These are phyloP conservation scores for Cyanoramphus novaezelandiae DNA, from an alignment of 2,113 vertebrate genomes.

Conservation along the genomic window DNA sequence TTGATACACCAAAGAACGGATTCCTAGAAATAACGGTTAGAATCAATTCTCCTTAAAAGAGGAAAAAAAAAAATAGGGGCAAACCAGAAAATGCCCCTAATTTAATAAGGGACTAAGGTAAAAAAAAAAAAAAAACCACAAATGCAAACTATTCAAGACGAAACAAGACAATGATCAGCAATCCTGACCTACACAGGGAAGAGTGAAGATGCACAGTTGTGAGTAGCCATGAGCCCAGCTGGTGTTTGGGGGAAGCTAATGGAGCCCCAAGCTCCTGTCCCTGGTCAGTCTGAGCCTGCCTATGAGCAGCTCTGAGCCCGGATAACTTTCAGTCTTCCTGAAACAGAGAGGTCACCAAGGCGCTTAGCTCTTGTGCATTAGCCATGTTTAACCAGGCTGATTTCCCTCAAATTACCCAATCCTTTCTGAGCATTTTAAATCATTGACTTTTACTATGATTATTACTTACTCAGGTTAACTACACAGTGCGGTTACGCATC, in stretches of 20 bases:
- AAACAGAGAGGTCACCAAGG: neutral
- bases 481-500: neutral
- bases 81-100: neutral
- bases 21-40: neutral
- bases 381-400: neutral
- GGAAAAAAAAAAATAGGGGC: neutral
- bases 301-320: neutral
- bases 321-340: neutral
- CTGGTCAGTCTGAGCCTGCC: neutral
- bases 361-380: neutral
- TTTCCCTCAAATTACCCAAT: neutral
- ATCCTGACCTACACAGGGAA: neutral
- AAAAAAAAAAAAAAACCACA: neutral
- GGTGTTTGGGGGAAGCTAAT: neutral
- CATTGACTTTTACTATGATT: neutral
- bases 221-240: rapidly evolving
- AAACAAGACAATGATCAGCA: neutral
- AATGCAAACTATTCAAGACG: neutral
- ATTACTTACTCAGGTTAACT: neutral
- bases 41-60: neutral
- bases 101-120: neutral
- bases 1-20: neutral
- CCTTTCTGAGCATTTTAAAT: neutral
- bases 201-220: neutral
- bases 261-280: neutral